A percentile compares a stretch with the other conserved stretches of the same genome.
phyloP scores from a whole-genome alignment of 2,797 vertebrate species.

The Danio albolineatus region DNA sequence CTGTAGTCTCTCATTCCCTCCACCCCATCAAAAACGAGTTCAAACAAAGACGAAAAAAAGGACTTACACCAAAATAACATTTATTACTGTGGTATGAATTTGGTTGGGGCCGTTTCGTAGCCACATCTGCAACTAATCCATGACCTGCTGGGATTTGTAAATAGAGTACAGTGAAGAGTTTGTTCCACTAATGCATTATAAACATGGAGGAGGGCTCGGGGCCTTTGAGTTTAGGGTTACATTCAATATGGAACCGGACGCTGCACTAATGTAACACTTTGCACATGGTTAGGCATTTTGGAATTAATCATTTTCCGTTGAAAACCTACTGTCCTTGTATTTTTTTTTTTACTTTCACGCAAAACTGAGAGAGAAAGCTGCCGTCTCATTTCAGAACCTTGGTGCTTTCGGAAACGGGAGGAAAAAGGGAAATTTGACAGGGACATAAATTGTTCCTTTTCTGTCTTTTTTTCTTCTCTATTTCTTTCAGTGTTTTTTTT shows the following conservation, averaged over 20 bases:
- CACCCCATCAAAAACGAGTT: constrained; percentile 93
- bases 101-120: constrained; percentile 82
- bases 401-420: constrained; percentile 43
- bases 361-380: constrained; percentile 5
- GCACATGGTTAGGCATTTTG: constrained; percentile 77
- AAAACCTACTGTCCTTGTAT: constrained; percentile 67
- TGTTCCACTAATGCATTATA: constrained; percentile 83
- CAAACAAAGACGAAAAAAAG: constrained; percentile 78
- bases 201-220: constrained; percentile 73
- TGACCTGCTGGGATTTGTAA: constrained; percentile 82
- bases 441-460: constrained; percentile 55
- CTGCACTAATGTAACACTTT: constrained; percentile 76
- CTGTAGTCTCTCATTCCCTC: constrained; percentile 85
- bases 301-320: constrained; percentile 75
- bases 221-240: constrained; percentile 79
- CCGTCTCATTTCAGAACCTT: constrained; percentile 39
- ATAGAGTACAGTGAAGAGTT: constrained; percentile 80
- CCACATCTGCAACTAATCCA: constrained; percentile 90
- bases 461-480: constrained; percentile 38
- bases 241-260: constrained; percentile 74
- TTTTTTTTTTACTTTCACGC: constrained; percentile 60
- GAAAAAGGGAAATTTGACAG: constrained; percentile 44
- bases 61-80: constrained; percentile 83
- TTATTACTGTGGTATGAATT: constrained; percentile 92
- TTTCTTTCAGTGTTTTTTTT: constrained; percentile 37